Conservation (phyloP, 2,888 invertebrate genomes). For the Onthophagus sagittarius region DNA sequence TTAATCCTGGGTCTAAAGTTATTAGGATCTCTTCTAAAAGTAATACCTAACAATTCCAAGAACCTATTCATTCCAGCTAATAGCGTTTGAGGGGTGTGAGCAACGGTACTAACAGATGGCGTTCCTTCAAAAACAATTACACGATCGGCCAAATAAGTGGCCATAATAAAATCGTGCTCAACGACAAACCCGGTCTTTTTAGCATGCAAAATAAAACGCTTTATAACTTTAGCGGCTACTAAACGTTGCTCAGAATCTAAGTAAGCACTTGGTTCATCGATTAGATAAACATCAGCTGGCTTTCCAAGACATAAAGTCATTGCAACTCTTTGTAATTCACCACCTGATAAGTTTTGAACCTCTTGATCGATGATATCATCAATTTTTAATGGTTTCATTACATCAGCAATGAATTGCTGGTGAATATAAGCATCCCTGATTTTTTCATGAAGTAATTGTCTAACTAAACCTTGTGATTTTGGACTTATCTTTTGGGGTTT, state of each 20-base stretch:
- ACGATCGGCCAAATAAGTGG: conserved; percentile 96
- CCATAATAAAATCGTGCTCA: conserved; percentile 99
- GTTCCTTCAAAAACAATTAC: conserved; percentile 97
- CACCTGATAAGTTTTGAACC: conserved; percentile 97
- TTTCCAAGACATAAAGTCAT: conserved; percentile 94
- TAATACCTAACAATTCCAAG: conserved; percentile 91
- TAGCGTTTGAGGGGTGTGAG: conserved; percentile 88
- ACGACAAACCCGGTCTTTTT: conserved; percentile 99
- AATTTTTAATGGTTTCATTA: conserved; percentile 96
- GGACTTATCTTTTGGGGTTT: conserved; percentile 99
- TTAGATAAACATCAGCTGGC: conserved; percentile 97
- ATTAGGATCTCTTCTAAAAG: conserved; percentile 97
- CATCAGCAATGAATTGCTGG: conserved; percentile 97
- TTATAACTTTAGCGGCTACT: conserved; percentile 98
- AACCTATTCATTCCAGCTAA: conserved; percentile 98
- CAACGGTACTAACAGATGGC: conserved; percentile 85
- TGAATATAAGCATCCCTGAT: conserved; percentile 97
- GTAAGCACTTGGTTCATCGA: conserved; percentile 99
- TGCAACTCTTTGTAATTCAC: conserved; percentile 97
- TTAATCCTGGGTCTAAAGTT: conserved; percentile 98
- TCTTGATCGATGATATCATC: conserved; percentile 98
- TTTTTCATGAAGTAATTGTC: conserved; percentile 91
- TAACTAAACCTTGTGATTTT: conserved; percentile 89
- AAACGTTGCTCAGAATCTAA: conserved; percentile 99
- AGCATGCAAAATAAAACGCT: conserved; percentile 95